phyloP scores from a whole-genome alignment of 2,888 invertebrate genomes.

The Tinea pellionella region DNA sequence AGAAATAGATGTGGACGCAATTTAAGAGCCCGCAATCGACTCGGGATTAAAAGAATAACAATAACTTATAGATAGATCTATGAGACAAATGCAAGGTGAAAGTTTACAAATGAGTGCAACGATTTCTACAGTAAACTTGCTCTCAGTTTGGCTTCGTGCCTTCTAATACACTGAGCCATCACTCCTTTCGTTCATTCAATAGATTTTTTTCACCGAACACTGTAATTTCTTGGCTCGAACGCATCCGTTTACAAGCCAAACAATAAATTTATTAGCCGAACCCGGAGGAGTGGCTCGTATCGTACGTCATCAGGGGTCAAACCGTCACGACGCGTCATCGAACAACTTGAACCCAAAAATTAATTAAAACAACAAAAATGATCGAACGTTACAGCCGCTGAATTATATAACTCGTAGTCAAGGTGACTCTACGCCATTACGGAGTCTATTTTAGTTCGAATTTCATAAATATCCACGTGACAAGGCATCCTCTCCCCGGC shows the following conservation, averaged over 20 bases:
- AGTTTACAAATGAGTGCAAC: conserved; percentile 30
- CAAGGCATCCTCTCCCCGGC: conserved; percentile 65
- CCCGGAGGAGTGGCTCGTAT: conserved; percentile 64
- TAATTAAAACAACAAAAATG: background rate
- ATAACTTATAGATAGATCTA: no score
- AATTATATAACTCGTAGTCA: conserved; percentile 27
- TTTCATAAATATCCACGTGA: conserved; percentile 66
- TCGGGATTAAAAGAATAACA: no score
- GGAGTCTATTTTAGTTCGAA: conserved; percentile 65
- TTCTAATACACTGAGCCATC: conserved; percentile 50
- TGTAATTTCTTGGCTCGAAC: conserved; percentile 69
- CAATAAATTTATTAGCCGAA: conserved; percentile 67
- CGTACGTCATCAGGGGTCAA: conserved; percentile 37
- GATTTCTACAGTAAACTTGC: conserved; percentile 52
- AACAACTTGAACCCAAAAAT: background rate
- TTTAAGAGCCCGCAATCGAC: no score
- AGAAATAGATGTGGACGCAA: no score
- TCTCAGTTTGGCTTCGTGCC: conserved; percentile 53
- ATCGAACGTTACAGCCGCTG: background rate
- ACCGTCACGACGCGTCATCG: background rate
- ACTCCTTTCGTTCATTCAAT: conserved; percentile 61
- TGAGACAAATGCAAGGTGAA: background rate
- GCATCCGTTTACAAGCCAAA: conserved; percentile 70
- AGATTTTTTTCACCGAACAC: conserved; percentile 62
- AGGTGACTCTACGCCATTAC: conserved; percentile 66